These are phyloP conservation scores for Icerya purchasi DNA, from an alignment of 2,888 invertebrate genomes.

Conservation along the genomic window DNA sequence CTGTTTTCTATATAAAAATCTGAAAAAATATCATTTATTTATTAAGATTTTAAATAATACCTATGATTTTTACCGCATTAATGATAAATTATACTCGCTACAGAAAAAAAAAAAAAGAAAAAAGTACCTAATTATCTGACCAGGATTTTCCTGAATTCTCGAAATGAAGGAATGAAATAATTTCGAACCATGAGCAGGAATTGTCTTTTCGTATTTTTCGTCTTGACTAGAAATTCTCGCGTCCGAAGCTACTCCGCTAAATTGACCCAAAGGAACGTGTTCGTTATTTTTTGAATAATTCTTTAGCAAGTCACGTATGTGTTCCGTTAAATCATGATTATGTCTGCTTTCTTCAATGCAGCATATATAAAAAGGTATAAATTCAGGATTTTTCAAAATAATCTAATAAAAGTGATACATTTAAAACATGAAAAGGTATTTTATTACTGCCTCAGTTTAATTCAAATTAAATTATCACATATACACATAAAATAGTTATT, in stretches of 20 bases:
- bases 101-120: too few species aligned
- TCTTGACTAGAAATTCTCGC: too few species aligned
- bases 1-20: too few species aligned
- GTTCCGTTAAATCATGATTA: not conserved
- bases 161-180: not conserved
- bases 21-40: too few species aligned
- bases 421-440: too few species aligned
- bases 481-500: not conserved
- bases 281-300: not conserved
- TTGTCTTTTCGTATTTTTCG: not conserved
- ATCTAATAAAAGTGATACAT: not conserved
- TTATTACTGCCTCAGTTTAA: too few species aligned
- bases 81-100: too few species aligned
- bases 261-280: not conserved
- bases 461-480: too few species aligned
- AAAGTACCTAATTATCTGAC: not conserved
- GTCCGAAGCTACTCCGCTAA: too few species aligned
- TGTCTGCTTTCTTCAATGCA: not conserved
- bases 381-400: not conserved
- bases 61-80: too few species aligned
- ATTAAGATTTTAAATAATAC: too few species aligned
- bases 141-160: not conserved
- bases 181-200: not conserved
- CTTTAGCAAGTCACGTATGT: not conserved
- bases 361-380: not conserved